phyloP scores from a whole-genome alignment of 2,113 vertebrate species.

The Pampusana beccarii region DNA sequence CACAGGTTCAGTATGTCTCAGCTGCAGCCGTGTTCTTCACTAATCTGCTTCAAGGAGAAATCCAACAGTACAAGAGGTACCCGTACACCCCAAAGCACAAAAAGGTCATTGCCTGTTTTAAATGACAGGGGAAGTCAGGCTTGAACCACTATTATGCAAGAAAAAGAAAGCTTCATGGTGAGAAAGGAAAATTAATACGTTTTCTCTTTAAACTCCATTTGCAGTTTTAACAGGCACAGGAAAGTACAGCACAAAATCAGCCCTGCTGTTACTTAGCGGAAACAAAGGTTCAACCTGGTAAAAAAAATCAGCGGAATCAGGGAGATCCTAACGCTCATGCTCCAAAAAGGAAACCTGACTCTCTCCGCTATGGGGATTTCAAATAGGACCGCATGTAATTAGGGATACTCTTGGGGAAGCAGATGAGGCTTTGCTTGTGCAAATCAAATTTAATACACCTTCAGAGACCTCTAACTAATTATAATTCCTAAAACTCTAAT shows the following conservation, averaged over 20 bases:
- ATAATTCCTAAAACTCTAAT: not conserved
- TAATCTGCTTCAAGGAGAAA: not conserved
- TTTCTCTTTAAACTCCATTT: not conserved
- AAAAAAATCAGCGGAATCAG: not conserved
- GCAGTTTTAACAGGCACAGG: not conserved
- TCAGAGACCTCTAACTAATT: not conserved
- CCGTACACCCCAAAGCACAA: not conserved
- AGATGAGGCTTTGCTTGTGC: not conserved
- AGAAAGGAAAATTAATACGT: not conserved
- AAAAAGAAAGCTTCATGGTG: not conserved
- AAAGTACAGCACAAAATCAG: not conserved
- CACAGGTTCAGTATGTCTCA: not conserved
- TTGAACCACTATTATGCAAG: not conserved
- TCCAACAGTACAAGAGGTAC: not conserved
- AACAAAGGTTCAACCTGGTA: no score
- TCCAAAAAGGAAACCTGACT: not conserved
- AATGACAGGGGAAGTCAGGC: not conserved
- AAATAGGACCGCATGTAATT: not conserved
- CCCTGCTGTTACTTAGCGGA: not conserved
- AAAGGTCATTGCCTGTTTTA: not conserved
- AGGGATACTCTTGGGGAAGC: not conserved
- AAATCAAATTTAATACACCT: not conserved
- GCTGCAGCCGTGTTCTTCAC: not conserved
- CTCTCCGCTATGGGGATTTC: not conserved
- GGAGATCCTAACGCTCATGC: fast-evolving